A percentile compares a stretch with the other conserved stretches of the same genome.
These are phyloP conservation scores for Apolygus lucorum DNA, from an alignment of 1,140 invertebrate genomes.

Conservation along the genomic window DNA sequence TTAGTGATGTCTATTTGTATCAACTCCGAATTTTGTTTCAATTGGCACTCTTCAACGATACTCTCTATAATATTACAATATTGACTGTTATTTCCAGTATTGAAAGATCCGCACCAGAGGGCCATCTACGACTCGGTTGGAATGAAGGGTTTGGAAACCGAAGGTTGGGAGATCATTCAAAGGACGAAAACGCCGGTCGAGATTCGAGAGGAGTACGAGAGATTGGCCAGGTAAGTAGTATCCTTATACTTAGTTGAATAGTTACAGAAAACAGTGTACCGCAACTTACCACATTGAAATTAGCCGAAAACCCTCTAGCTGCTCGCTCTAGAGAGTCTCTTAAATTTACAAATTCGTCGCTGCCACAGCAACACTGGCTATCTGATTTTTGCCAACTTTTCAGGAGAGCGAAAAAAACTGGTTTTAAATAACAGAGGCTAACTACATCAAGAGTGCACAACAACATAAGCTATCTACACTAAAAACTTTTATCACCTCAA, in stretches of 20 bases:
- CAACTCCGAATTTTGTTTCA: background rate
- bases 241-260: background rate
- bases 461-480: no score
- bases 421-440: no score
- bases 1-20: background rate
- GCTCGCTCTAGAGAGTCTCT: no score
- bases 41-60: constrained; percentile 1
- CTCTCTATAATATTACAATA: background rate
- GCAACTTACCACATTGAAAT: no score
- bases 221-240: constrained; percentile 52
- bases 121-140: constrained; percentile 75
- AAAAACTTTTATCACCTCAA: no score
- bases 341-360: no score
- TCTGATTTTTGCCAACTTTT: no score
- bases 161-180: constrained; percentile 86
- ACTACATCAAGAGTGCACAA: no score
- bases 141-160: constrained; percentile 71
- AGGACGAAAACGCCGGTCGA: constrained; percentile 83
- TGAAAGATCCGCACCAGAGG: constrained; percentile 65
- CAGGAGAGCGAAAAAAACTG: no score
- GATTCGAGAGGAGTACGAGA: constrained; percentile 90
- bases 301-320: no score
- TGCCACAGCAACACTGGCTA: no score
- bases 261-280: background rate
- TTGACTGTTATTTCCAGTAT: constrained; percentile 45